phyloP scores from a whole-genome alignment of 2,113 vertebrate genomes.

The Ploceus nigricollis region DNA sequence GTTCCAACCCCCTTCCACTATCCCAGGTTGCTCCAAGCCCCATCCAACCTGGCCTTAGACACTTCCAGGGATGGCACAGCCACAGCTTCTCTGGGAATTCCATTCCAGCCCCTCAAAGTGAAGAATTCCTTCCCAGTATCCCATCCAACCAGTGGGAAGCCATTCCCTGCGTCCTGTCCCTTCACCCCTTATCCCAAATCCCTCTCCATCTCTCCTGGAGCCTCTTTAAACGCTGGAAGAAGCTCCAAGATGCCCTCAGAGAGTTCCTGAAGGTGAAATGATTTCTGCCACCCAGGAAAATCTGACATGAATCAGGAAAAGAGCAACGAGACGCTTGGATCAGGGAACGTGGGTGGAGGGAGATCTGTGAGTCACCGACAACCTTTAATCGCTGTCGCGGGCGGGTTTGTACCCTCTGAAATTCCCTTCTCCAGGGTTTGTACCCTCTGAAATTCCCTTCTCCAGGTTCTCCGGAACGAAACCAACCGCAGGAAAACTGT shows the following conservation, averaged over 20 bases:
- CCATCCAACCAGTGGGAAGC: neutral
- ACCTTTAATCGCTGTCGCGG: neutral
- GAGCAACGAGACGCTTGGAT: accelerated
- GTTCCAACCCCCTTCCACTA: neutral
- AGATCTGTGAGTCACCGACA: neutral
- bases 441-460: neutral
- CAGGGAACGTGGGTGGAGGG: neutral
- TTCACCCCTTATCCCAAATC: neutral
- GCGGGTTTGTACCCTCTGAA: neutral
- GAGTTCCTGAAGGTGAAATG: neutral
- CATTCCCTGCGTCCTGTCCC: neutral
- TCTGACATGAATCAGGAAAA: accelerated
- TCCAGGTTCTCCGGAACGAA: neutral
- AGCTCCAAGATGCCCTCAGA: neutral
- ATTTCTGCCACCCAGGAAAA: neutral
- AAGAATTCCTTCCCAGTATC: neutral
- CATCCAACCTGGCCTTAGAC: accelerated
- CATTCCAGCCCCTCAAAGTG: neutral
- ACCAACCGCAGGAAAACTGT: neutral
- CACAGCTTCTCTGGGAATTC: neutral
- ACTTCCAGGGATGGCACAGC: neutral
- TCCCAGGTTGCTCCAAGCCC: neutral
- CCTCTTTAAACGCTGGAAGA: neutral
- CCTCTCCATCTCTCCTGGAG: neutral
- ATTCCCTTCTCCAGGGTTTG: neutral